phyloP scores from a whole-genome alignment of 2,113 vertebrate species.

The Gulo gulo region DNA sequence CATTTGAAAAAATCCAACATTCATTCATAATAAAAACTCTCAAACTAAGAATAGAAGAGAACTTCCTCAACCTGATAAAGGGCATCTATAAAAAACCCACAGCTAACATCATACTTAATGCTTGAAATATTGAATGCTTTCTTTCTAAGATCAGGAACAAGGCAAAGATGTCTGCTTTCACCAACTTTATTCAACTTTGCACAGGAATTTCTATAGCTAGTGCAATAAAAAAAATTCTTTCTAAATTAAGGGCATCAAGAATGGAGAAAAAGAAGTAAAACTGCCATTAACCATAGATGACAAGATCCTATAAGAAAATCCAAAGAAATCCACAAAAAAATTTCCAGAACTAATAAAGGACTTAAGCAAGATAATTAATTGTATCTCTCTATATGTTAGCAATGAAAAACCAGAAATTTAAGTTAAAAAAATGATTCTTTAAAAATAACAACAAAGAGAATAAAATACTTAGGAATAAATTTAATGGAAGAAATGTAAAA shows the following conservation, averaged over 20 bases:
- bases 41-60: conserved; percentile 26
- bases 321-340: not conserved
- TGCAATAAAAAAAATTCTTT: not conserved
- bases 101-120: not conserved
- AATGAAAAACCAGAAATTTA: not conserved
- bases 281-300: not conserved
- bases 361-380: conserved; percentile 3
- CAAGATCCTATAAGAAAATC: not conserved
- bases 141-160: not conserved
- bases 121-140: not conserved
- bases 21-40: conserved; percentile 30
- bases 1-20: not conserved
- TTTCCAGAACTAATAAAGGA: conserved; percentile 23
- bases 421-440: conserved; percentile 40
- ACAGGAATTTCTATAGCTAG: not conserved
- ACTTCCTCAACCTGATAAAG: conserved; percentile 17
- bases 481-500: conserved; percentile 8
- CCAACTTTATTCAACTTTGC: not conserved
- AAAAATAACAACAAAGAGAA: not conserved
- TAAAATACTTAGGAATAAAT: conserved; percentile 12
- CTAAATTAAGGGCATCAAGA: not conserved
- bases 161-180: not conserved
- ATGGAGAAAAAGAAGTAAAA: conserved; percentile 24
- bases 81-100: not conserved
- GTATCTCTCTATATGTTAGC: not conserved